A percentile compares a stretch with the other conserved stretches of the same genome.
These are phyloP conservation scores for Podiceps cristatus DNA, from an alignment of 2,113 vertebrate genomes.

Conservation along the genomic window DNA sequence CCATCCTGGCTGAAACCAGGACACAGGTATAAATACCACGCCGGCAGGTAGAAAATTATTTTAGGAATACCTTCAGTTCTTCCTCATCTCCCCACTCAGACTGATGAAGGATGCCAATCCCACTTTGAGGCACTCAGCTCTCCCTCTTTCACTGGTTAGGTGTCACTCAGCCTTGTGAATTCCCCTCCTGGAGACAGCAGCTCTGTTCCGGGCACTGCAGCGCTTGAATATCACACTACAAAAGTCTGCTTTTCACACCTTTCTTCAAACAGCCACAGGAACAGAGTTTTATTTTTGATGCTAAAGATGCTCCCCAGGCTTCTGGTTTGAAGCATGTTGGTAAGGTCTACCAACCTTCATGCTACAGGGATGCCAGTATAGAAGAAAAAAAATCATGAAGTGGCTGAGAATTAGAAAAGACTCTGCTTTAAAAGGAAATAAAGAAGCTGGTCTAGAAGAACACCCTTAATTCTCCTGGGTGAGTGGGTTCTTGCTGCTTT, in stretches of 20 bases:
- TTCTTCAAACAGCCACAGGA: background rate
- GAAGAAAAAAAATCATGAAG: background rate
- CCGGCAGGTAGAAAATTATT: background rate
- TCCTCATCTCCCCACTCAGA: background rate
- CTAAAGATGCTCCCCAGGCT: background rate
- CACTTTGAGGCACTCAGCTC: background rate
- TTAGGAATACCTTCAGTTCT: background rate
- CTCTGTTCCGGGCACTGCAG: conserved; percentile 3
- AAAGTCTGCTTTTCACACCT: background rate
- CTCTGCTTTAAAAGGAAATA: background rate
- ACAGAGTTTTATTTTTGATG: background rate
- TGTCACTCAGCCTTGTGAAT: background rate
- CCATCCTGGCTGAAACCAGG: too few species aligned
- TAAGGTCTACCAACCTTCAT: background rate
- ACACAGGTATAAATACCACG: background rate
- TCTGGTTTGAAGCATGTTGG: conserved; percentile 1
- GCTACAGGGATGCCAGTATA: background rate
- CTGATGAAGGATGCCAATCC: background rate
- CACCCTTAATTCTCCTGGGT: background rate
- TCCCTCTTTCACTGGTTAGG: background rate
- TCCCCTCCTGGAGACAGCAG: background rate
- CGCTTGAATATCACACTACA: background rate
- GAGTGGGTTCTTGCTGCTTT: background rate
- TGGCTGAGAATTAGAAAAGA: background rate
- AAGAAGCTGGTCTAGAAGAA: background rate